These are phyloP conservation scores for Callospermophilus lateralis DNA, from an alignment of 2,113 vertebrate species.

Conservation along the genomic window DNA sequence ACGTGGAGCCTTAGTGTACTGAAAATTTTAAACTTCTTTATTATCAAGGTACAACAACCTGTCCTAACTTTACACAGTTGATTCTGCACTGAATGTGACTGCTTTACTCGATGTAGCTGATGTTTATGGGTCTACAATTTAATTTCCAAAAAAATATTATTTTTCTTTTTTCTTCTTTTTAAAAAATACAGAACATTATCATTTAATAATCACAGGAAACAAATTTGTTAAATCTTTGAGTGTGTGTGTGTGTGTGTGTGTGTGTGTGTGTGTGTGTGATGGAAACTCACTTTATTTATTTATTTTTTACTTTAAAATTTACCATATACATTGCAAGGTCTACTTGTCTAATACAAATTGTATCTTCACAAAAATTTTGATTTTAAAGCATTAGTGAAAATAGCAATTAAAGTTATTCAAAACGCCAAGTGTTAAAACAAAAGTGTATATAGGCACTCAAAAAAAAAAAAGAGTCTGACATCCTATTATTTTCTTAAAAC, in stretches of 20 bases:
- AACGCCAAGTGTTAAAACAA: neutral
- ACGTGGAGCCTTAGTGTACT: neutral
- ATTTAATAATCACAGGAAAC: neutral
- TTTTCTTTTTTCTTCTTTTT: neutral
- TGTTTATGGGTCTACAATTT: neutral
- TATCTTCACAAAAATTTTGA: neutral
- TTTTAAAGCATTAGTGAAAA: slow-evolving; percentile 38
- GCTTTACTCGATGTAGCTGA: neutral
- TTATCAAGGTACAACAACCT: neutral
- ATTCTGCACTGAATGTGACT: neutral
- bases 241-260: neutral
- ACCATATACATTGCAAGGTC: neutral
- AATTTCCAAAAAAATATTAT: neutral
- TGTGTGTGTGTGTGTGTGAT: neutral
- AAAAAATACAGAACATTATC: neutral
- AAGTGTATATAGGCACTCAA: neutral
- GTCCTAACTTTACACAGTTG: neutral
- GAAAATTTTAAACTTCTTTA: neutral
- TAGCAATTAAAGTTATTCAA: slow-evolving; percentile 35
- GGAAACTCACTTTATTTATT: neutral
- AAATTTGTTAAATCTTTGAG: neutral
- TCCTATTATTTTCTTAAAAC: slow-evolving; percentile 29
- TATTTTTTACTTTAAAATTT: slow-evolving; percentile 5
- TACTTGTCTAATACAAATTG: neutral
- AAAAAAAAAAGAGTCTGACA: neutral